Conservation (phyloP, 2,113 vertebrate species). For the Dunckerocampus dactyliophorus region DNA sequence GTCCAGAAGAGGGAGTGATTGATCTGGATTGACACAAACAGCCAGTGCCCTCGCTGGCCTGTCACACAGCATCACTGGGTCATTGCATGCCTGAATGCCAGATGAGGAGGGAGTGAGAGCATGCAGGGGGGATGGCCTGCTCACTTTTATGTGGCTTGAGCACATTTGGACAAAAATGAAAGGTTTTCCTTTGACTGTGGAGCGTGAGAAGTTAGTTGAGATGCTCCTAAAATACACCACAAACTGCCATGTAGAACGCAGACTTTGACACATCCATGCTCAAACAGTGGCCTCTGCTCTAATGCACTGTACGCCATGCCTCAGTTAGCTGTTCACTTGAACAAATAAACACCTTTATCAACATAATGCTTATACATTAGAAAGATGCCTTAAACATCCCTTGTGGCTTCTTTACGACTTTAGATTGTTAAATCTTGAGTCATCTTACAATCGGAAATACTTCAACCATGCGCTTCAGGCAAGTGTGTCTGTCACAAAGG, state of each 20-base stretch:
- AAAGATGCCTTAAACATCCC: no score
- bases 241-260: not conserved
- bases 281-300: not conserved
- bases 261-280: not conserved
- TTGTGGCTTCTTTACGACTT: no score
- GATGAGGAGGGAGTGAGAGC: constrained; percentile 61
- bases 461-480: no score
- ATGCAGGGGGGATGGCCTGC: constrained; percentile 53
- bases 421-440: no score
- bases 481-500: no score
- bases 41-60: constrained; percentile 63
- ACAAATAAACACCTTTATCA: no score
- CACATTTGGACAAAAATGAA: constrained; percentile 16
- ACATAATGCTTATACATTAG: no score
- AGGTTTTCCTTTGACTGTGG: constrained; percentile 11
- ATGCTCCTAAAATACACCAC: not conserved
- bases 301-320: not conserved
- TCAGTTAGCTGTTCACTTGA: not conserved
- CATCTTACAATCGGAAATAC: no score
- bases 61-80: constrained; percentile 71
- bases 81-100: constrained; percentile 69
- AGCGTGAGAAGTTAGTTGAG: constrained; percentile 5
- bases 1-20: constrained; percentile 72
- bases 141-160: constrained; percentile 25
- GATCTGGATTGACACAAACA: constrained; percentile 75